Percentiles rank a stretch among this genome's conserved stretches.
Conservation (phyloP, 2,888 invertebrate genomes). For the Sphinx pinastri region DNA sequence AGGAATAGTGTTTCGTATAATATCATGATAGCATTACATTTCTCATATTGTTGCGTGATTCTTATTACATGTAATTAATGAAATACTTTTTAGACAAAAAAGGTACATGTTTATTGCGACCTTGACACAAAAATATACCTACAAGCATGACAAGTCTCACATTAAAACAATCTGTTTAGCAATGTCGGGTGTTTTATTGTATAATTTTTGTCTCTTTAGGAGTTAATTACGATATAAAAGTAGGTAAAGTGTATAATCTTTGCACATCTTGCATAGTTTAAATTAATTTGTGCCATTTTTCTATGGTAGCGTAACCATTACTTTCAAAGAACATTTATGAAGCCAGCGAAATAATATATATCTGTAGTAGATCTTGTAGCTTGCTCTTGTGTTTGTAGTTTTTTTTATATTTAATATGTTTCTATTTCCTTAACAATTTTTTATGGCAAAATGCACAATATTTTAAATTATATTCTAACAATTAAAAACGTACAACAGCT, state of each 20-base stretch:
- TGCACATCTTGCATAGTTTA: background rate
- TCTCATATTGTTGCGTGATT: slow-evolving; percentile 10
- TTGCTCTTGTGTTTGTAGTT: too few species aligned
- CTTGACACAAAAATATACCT: background rate
- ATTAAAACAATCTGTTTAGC: background rate
- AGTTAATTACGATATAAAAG: background rate
- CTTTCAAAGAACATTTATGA: background rate
- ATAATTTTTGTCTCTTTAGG: background rate
- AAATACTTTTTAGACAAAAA: background rate
- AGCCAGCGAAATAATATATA: background rate
- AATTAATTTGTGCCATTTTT: background rate
- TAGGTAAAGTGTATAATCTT: background rate
- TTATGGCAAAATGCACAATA: too few species aligned
- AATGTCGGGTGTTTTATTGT: background rate
- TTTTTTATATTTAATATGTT: too few species aligned
- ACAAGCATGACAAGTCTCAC: too few species aligned
- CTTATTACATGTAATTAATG: slow-evolving; percentile 8
- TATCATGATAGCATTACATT: slow-evolving; percentile 12
- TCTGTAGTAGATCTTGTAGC: background rate
- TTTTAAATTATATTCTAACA: too few species aligned
- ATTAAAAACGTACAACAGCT: too few species aligned
- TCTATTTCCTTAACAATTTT: too few species aligned
- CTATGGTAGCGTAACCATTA: background rate
- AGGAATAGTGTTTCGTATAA: background rate
- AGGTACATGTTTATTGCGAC: background rate